Conservation (phyloP, 2,888 invertebrate species). For the Oligia fasciuncula region DNA sequence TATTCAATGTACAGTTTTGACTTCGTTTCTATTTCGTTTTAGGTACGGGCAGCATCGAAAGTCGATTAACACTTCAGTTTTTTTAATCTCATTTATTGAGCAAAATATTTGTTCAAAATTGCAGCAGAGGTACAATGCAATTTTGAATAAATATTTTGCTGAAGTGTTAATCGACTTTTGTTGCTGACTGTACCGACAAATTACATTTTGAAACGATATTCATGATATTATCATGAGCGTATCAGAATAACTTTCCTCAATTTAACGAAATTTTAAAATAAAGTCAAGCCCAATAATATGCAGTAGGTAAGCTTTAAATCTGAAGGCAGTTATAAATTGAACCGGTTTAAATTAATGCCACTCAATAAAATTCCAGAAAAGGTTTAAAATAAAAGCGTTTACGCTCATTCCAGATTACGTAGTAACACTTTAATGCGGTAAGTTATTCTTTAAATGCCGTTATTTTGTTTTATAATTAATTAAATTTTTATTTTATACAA, state of each 20-base stretch:
- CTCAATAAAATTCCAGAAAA: conserved; percentile 21
- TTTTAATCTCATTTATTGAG: too few relatives aligned
- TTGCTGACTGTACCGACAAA: neutral
- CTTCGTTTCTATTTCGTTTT: too few relatives aligned
- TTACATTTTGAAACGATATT: neutral
- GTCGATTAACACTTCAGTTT: too few relatives aligned
- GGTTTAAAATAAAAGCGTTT: neutral
- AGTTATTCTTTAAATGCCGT: neutral
- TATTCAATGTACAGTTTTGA: too few relatives aligned
- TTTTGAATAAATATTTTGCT: too few relatives aligned
- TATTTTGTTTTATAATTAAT: neutral
- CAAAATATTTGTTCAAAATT: too few relatives aligned
- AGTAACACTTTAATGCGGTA: neutral
- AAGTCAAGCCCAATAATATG: conserved; percentile 7
- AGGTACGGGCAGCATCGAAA: too few relatives aligned
- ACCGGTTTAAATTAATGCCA: conserved; percentile 21
- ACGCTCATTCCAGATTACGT: conserved; percentile 10
- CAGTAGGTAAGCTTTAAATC: conserved; percentile 14
- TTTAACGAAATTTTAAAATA: conserved; percentile 6
- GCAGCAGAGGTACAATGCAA: too few relatives aligned
- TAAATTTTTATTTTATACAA: neutral
- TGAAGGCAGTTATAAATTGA: conserved; percentile 27
- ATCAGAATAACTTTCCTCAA: neutral
- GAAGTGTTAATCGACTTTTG: too few relatives aligned
- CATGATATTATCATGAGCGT: neutral